Evolutionary conservation across 2,888 invertebrate species (phyloP).

Genomic region (Drosophila trichaetosa): DNA sequence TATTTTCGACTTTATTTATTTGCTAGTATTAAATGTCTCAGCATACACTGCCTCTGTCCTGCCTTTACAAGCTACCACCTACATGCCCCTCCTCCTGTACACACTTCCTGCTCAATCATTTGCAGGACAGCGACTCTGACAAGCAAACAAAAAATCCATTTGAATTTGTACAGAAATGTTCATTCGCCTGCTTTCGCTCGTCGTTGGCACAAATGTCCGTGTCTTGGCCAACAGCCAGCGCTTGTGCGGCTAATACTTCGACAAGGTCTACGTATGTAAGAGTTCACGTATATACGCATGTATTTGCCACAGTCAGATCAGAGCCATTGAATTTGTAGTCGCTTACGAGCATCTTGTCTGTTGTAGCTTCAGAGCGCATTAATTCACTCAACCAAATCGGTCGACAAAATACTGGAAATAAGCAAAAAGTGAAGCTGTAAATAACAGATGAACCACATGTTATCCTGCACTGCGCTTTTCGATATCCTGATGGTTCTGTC

Average conservation of each 20-base stretch:
- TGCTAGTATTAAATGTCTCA: conserved; percentile 72
- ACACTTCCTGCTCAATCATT: conserved; percentile 48
- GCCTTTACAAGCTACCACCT: neutral
- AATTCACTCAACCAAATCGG: conserved; percentile 56
- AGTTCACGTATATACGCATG: neutral
- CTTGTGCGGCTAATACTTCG: conserved; percentile 41
- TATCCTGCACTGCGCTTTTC: conserved; percentile 14
- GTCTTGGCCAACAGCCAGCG: conserved; percentile 46
- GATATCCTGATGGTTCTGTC: neutral
- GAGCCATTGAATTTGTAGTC: conserved; percentile 21
- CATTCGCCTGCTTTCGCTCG: conserved; percentile 10
- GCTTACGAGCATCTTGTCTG: conserved; percentile 7
- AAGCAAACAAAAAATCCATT: conserved; percentile 48
- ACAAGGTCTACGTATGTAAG: neutral
- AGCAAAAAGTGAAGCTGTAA: neutral
- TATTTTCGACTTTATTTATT: conserved; percentile 72
- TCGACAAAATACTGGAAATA: conserved; percentile 31
- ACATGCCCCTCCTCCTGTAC: neutral
- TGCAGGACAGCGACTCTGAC: conserved; percentile 28
- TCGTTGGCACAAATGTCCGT: conserved; percentile 32
- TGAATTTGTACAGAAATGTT: conserved; percentile 43
- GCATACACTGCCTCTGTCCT: conserved; percentile 16
- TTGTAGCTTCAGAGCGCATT: conserved; percentile 44
- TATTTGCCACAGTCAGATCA: conserved; percentile 20
- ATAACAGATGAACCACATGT: conserved; percentile 1